Conservation (phyloP, 2,888 invertebrate genomes). For the Galerucella pusilla region DNA sequence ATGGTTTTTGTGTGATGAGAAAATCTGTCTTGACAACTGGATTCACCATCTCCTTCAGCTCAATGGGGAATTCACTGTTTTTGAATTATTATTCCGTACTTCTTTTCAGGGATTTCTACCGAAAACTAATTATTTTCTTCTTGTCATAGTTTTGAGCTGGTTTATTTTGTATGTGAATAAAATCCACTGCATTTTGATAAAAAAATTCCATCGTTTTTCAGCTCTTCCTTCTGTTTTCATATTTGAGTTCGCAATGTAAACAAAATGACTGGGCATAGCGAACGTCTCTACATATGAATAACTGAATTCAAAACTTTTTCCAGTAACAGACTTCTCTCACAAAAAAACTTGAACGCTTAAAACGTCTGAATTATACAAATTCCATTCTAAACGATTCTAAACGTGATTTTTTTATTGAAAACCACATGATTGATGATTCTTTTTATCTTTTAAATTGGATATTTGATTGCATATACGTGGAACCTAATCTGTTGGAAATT, state of each 20-base stretch:
- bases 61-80: too few species aligned
- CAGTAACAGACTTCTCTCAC: conserved; percentile 1
- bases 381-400: conserved; percentile 8
- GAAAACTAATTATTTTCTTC: too few species aligned
- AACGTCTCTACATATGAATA: background rate
- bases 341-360: conserved; percentile 12
- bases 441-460: conserved; percentile 22
- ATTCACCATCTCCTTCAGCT: too few species aligned
- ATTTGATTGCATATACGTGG: conserved; percentile 3
- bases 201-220: background rate
- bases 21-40: too few species aligned
- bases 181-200: too few species aligned
- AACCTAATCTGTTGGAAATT: background rate
- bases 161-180: too few species aligned
- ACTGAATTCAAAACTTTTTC: conserved; percentile 5
- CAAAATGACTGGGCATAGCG: background rate
- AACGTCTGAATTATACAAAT: conserved; percentile 29
- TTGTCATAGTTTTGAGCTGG: too few species aligned
- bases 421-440: conserved; percentile 19
- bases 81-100: too few species aligned
- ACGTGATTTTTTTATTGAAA: conserved; percentile 23
- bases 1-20: too few species aligned
- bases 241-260: background rate
- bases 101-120: too few species aligned
- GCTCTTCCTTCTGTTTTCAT: background rate